Evolutionary conservation across 2,797 vertebrate genomes (phyloP), one percentile per base, ranked within the genome.

Genomic region (Sebastiscus tertius): DNA sequence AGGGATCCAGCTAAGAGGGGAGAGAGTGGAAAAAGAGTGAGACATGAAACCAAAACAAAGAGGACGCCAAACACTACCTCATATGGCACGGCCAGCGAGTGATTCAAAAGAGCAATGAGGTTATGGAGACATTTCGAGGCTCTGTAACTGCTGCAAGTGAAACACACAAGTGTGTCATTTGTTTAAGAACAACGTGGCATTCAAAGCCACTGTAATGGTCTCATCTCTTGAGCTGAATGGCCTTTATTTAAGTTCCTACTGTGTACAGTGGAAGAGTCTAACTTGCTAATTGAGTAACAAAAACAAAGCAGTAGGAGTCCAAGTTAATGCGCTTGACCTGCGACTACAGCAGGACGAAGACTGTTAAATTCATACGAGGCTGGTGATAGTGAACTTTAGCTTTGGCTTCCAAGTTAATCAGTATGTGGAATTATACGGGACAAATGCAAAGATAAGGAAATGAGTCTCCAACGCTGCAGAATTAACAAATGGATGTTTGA

Each of bases 1-100:
- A 97, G 5, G 98, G 95, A 33, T 96, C 95, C 93, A 99, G 90
- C 98, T 99, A 73, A 2, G 56, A 49, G 46, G 49, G 24, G 78
- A 75, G 29, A 16, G n/a, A 20, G 16, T 2, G 42, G 27, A 1
- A 67, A 49, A 34, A 13, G 31, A 62, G 22, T 69, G 63, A 84
- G 68, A 31, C 36, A 52, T 54, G 1, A 72, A 65, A 39, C 55
- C 16, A 59, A 87, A 80, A 73, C 33, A 86, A 36, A 78, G 55
- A 83, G 20, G 18, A 56, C 4, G 18, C 11, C 27, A 72, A 61
- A 16, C 5, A 34, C 36, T 49, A 34, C 72, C 75, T 79, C 55
- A 75, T 76, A 66, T 64, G 49, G 62, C 20, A 11, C 39, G 20
- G 55, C n/a, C 58, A 16, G 46, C 8, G 55, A 70, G 26, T 14